These are phyloP conservation scores for Gymnothorax reevesii DNA, from an alignment of 2,797 vertebrate species.

Conservation along the genomic window DNA sequence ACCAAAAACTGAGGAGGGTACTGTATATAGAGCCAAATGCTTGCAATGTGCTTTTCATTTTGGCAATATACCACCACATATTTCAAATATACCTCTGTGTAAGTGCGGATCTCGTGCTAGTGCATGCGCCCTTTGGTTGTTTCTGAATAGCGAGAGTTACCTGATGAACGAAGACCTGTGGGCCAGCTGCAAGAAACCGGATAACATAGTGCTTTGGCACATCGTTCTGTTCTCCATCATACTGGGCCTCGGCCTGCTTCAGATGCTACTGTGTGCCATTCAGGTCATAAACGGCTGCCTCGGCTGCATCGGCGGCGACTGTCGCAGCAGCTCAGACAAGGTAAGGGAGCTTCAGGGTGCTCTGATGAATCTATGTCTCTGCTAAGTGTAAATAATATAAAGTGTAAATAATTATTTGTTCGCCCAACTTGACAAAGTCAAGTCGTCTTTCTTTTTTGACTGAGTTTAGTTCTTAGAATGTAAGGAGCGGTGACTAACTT, in stretches of 20 bases:
- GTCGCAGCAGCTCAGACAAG: conserved; percentile 70
- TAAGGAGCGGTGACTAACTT: no score
- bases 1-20: no score
- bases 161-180: conserved; percentile 62
- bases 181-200: conserved; percentile 69
- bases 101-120: background rate
- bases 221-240: conserved; percentile 79
- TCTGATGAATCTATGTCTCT: no score
- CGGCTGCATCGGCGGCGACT: conserved; percentile 84
- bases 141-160: conserved; percentile 54
- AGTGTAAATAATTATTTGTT: no score
- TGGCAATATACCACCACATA: no score
- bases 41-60: no score
- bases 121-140: background rate
- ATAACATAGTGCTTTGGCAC: conserved; percentile 80
- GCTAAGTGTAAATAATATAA: no score
- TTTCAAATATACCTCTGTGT: no score
- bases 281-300: conserved; percentile 86
- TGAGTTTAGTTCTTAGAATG: no score
- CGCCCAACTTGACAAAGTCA: no score
- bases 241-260: conserved; percentile 70
- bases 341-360: conserved; percentile 45
- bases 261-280: conserved; percentile 77
- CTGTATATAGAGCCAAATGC: no score
- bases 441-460: no score